Conservation (phyloP, 2,113 vertebrate genomes). For the Megaceryle torquata region DNA sequence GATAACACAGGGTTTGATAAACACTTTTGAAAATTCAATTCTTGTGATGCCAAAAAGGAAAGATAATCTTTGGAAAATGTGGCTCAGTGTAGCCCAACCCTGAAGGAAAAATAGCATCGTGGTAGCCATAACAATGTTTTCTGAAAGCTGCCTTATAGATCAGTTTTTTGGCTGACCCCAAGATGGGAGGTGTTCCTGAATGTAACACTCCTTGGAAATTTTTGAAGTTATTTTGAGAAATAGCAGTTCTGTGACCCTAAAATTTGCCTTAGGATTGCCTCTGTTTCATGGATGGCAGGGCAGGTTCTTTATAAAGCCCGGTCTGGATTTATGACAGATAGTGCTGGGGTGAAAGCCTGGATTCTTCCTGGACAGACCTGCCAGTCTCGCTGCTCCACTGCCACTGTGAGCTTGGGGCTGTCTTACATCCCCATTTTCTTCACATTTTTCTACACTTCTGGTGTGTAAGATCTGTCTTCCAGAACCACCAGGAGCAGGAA, state of each 20-base stretch:
- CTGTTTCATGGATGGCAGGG: neutral
- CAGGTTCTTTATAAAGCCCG: neutral
- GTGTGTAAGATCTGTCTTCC: neutral
- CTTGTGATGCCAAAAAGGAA: neutral
- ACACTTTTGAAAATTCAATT: neutral
- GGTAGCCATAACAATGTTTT: neutral
- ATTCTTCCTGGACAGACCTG: neutral
- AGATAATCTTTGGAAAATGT: neutral
- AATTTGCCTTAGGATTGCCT: neutral
- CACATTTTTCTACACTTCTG: neutral
- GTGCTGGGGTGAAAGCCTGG: neutral
- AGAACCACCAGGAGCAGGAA: neutral
- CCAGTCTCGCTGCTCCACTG: neutral
- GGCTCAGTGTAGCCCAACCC: neutral
- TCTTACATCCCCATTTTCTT: neutral
- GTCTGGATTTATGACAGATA: neutral
- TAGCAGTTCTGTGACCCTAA: neutral
- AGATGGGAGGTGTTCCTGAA: neutral
- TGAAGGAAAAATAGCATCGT: neutral
- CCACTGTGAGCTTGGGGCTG: neutral
- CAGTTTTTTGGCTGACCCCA: neutral
- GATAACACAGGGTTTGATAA: neutral
- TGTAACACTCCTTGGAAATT: accelerated
- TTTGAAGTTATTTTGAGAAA: neutral
- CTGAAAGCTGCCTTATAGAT: neutral